Base-by-base conservation (phyloP, 2,888 invertebrate genomes). In the Proisotoma minuta region DNA sequence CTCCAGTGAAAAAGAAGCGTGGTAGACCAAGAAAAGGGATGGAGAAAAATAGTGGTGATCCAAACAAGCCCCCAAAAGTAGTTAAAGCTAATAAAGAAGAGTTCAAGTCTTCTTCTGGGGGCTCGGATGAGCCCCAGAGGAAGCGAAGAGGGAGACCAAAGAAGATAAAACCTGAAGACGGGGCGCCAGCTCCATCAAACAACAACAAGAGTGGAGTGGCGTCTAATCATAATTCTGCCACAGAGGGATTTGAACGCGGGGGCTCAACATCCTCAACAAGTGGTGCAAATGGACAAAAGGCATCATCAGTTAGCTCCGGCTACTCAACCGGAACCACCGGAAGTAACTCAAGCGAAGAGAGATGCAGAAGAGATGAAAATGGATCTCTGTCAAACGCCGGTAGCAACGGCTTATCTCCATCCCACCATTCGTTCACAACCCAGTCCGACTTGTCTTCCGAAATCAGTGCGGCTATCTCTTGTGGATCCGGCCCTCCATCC, bases 111-210 rank as follows among this genome's bases (percentile, higher is more conserved):
- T 12, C 28, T 22, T 22, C 23, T 23, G 27, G 23, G 5, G 20
- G 24, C n/a, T 22, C 23, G 15, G 54, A 54, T 23, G 34, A 67
- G 39, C 49, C 63, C 20, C 65, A 63, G 56, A 59, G 70, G 80
- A 91, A 91, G 81, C 89, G 91, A 78, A 83, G 91, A 23, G 91
- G 91, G 1, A 81, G 91, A n/a, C 91, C 91, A 65, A 91, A 91
- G 81, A 91, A 91, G 78, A 85, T 87, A 20, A 87, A 87, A n/a
- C 65, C 65, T 12, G 65, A 66, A 22, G 57, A 58, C 23, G 64
- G 64, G 18, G 49, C 27, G 39, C 49, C 8, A 18, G 18, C 15
- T 23, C 15, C n/a, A 4, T 5, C 28, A 3, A n/a, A 34, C 10
- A 34, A 34, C 15, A 34, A 34, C 34, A 34, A 34, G 34, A 15